phyloP scores from a whole-genome alignment of 2,888 invertebrate genomes.

The Eupeodes luniger region DNA sequence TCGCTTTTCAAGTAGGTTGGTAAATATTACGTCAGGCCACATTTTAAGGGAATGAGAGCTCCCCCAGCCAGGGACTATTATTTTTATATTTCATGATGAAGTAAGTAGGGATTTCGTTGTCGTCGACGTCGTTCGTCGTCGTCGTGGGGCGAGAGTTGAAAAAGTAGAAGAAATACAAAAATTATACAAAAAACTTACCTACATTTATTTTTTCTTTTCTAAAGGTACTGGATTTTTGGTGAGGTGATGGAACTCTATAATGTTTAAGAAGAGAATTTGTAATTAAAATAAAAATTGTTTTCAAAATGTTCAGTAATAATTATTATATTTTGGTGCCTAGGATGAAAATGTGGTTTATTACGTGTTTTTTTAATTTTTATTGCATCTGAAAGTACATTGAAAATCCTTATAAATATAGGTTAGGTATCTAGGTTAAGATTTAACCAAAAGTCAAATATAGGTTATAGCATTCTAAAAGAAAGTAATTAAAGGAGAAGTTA shows the following conservation, averaged over 20 bases:
- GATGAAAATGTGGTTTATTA: slow-evolving; percentile 19
- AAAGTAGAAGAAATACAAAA: slow-evolving; percentile 23
- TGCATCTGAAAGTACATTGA: not conserved
- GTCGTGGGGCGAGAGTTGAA: not conserved
- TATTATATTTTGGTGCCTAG: slow-evolving; percentile 1
- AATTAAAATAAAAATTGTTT: slow-evolving; percentile 57
- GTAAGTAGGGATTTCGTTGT: slow-evolving; percentile 31
- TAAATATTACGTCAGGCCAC: slow-evolving; percentile 41
- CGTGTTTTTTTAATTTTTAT: slow-evolving; percentile 8
- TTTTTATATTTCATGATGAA: slow-evolving; percentile 41
- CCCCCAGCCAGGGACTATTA: slow-evolving; percentile 46
- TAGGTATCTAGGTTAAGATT: slow-evolving; percentile 54
- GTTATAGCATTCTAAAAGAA: slow-evolving; percentile 28
- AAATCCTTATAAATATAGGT: slow-evolving; percentile 13
- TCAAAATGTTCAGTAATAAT: slow-evolving; percentile 55
- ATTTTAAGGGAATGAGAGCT: slow-evolving; percentile 37
- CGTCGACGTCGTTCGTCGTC: not conserved
- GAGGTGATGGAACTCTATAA: slow-evolving; percentile 32
- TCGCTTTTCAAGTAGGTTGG: slow-evolving; percentile 29
- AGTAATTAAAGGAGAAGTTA: slow-evolving; percentile 1
- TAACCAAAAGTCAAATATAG: slow-evolving; percentile 42
- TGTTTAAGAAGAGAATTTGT: slow-evolving; percentile 39
- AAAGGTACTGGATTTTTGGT: slow-evolving; percentile 1
- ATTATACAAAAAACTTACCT: slow-evolving; percentile 7
- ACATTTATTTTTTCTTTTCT: slow-evolving; percentile 39